Percentiles rank a stretch among this genome's conserved stretches.
phyloP scores from a whole-genome alignment of 1,140 invertebrate species.

The Drosophila melanogaster region Release_6_plus_ISO1_MT NC_004354.4:9068501-9069000 shows the following conservation, averaged over 20 bases:
- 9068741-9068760: too few relatives aligned
- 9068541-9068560: slow-evolving; percentile 26
- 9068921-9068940: slow-evolving; percentile 52
- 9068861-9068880: slow-evolving; percentile 68
- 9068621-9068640: neutral
- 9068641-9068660: too few relatives aligned
- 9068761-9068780: neutral
- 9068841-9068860: slow-evolving; percentile 20
- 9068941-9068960: slow-evolving; percentile 20
- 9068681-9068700: too few relatives aligned
- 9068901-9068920: slow-evolving; percentile 53
- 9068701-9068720: too few relatives aligned
- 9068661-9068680: too few relatives aligned
- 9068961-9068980: too few relatives aligned
- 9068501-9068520: neutral
- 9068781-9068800: neutral
- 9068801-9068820: slow-evolving; percentile 6
- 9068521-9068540: neutral
- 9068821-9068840: slow-evolving; percentile 30
- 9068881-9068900: slow-evolving; percentile 63
- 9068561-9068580: slow-evolving; percentile 64
- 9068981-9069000: too few relatives aligned
- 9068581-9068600: slow-evolving; percentile 43
- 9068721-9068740: too few relatives aligned
- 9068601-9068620: slow-evolving; percentile 14